Evolutionary conservation across 1,140 invertebrate species (phyloP).

Genomic region (Leptoteleia sp.): DNA sequence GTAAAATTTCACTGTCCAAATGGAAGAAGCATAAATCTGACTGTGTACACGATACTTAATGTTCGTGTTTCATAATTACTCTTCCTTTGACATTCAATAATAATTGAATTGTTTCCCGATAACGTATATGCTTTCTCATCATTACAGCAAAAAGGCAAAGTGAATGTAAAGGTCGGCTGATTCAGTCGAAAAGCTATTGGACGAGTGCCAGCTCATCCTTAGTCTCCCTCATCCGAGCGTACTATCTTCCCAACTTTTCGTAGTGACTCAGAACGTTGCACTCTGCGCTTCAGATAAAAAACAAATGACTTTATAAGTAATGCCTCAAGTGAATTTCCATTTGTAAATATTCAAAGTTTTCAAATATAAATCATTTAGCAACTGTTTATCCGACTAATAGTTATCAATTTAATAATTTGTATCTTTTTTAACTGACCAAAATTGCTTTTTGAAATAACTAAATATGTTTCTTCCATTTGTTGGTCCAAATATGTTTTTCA

Average conservation of each 20-base stretch:
- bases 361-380: slow-evolving; percentile 28
- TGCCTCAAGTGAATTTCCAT: slow-evolving; percentile 36
- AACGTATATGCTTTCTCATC: slow-evolving; percentile 44
- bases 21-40: too few relatives aligned
- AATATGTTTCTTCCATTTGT: too few relatives aligned
- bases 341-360: slow-evolving; percentile 21
- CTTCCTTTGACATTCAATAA: slow-evolving; percentile 2
- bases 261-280: slow-evolving; percentile 58
- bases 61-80: too few relatives aligned
- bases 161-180: slow-evolving; percentile 50
- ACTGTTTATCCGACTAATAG: too few relatives aligned
- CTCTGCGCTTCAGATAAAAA: slow-evolving; percentile 51
- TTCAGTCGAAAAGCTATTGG: slow-evolving; percentile 62
- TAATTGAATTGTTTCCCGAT: slow-evolving; percentile 46
- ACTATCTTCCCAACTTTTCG: slow-evolving; percentile 51
- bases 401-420: too few relatives aligned
- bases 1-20: too few relatives aligned
- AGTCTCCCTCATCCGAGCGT: slow-evolving; percentile 26
- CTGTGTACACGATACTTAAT: neutral
- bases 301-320: slow-evolving; percentile 51
- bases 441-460: too few relatives aligned
- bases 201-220: slow-evolving; percentile 57
- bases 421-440: too few relatives aligned
- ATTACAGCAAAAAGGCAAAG: slow-evolving; percentile 42
- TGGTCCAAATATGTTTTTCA: too few relatives aligned